These are phyloP conservation scores for Perodicticus potto DNA, from an alignment of 2,797 vertebrate species.

Conservation along the genomic window DNA sequence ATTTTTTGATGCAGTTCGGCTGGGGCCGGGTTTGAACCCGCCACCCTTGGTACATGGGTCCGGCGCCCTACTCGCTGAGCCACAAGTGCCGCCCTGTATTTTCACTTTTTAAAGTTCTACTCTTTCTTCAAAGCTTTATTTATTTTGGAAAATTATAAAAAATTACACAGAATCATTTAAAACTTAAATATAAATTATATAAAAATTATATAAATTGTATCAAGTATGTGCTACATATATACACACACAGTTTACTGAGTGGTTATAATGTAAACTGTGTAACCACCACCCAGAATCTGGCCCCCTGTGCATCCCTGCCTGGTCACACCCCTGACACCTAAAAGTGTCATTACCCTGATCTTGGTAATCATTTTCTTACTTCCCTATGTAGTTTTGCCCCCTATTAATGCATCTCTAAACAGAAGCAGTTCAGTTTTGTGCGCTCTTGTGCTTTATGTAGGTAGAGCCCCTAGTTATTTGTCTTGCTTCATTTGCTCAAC, in stretches of 20 bases:
- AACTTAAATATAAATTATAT: too few relatives aligned
- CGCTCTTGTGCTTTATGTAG: neutral
- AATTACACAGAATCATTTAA: too few relatives aligned
- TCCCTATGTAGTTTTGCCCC: neutral
- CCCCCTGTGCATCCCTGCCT: neutral
- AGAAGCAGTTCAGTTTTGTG: neutral
- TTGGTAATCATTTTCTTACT: neutral
- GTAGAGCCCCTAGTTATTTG: neutral
- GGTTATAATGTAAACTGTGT: neutral
- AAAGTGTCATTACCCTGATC: neutral
- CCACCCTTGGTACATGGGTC: too few relatives aligned
- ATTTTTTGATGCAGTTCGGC: too few relatives aligned
- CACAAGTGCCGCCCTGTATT: neutral
- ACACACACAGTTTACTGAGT: neutral
- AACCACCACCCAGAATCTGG: neutral
- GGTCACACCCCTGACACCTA: neutral
- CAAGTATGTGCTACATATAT: neutral
- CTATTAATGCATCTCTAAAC: rapidly evolving
- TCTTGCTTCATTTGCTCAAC: neutral
- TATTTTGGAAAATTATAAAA: neutral
- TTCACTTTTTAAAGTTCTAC: neutral
- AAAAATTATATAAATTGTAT: neutral
- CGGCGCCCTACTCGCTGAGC: too few relatives aligned
- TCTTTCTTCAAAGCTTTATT: neutral
- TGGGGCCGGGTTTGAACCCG: too few relatives aligned